Evolutionary conservation across 2,113 vertebrate species (phyloP), one percentile per base, ranked within the genome.

Genomic region (Vidua macroura): DNA sequence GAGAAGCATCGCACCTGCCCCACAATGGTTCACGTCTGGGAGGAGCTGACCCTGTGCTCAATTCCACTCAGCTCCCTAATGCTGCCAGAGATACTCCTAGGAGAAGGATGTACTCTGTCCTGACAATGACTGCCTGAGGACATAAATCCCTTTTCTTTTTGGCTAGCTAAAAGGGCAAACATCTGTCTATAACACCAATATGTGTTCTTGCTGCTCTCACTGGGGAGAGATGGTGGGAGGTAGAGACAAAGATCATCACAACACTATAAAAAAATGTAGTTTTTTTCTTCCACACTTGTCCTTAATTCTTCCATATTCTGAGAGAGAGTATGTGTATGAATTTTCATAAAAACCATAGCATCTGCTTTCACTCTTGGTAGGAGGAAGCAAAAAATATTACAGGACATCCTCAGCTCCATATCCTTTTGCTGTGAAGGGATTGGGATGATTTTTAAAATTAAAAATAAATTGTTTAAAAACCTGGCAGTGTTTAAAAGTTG

Each of bases 1-100:
- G 20, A 62, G 46, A 15, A 39, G 28, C 19, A n/a, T 3, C 35
- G 52, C 37, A 44, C 25, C 20, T 83, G 15, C 14, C 37, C 13
- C 37, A 24, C 20, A 51, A 4, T 1, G 2, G 20, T 25, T 60
- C 9, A 4, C 2, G 3, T 31, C 3, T 4, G 18, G 1, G 3
- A 75, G 31, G 25, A 74, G 8, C 18, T 77, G 56, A 82, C 9
- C 15, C 66, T 43, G 23, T 31, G 11, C 18, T 63, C 68, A 33
- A 4, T n/a, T 35, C 35, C 0, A 0, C 33, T 59, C 39, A 17
- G 7, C 10, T 86, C 31, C 41, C 30, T 51, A 4, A 11, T 7
- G 56, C n/a, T 37, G 17, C 10, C 30, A 76, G 56, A 11, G 6
- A 31, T 20, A 39, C 24, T 85, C 10, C 8, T 3, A 28, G 41